These are phyloP conservation scores for Dyspetes luteomarginatus DNA, from an alignment of 2,888 invertebrate genomes.

Conservation along the genomic window DNA sequence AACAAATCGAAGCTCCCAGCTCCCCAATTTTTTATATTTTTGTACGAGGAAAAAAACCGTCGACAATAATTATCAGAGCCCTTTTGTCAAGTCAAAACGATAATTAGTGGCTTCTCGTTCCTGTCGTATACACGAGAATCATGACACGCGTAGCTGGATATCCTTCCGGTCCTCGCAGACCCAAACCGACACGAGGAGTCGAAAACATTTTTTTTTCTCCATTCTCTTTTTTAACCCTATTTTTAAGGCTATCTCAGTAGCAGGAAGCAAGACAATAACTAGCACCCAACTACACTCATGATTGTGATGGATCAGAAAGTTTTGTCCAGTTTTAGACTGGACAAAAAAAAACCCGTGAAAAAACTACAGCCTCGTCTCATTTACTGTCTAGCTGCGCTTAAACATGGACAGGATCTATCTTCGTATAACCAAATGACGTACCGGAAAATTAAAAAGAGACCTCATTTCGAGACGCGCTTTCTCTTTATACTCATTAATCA, in stretches of 20 bases:
- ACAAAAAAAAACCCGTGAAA: not conserved
- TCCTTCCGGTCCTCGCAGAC: constrained; percentile 72
- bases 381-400: too few relatives aligned
- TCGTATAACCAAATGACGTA: too few relatives aligned
- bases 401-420: too few relatives aligned
- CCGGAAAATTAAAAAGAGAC: too few relatives aligned
- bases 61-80: constrained; percentile 52
- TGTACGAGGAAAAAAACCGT: not conserved
- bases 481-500: constrained; percentile 1
- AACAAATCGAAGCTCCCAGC: not conserved
- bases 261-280: not conserved
- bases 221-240: not conserved
- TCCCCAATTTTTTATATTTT: too few relatives aligned
- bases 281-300: not conserved
- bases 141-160: constrained; percentile 78
- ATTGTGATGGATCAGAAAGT: not conserved
- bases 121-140: constrained; percentile 59
- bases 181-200: constrained; percentile 13
- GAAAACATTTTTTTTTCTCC: not conserved
- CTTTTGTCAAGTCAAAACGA: constrained; percentile 45
- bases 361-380: too few relatives aligned
- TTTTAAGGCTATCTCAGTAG: not conserved
- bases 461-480: too few relatives aligned
- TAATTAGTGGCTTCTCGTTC: constrained; percentile 58
- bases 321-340: not conserved